Evolutionary conservation across 23 tunicate genomes (phyloP).

Genomic region (Trididemnum clinides): DNA sequence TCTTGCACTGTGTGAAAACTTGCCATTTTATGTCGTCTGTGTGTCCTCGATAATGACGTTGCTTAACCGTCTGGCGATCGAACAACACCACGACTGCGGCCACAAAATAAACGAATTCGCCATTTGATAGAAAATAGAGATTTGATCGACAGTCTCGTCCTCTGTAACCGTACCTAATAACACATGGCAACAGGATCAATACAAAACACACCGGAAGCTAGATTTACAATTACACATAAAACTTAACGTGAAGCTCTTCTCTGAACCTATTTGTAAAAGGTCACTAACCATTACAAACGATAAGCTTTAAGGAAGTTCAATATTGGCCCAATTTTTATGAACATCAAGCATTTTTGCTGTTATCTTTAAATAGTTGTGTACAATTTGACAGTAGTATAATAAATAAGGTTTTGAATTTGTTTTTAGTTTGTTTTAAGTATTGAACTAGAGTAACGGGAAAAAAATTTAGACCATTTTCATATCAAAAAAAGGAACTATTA

Average conservation of each 20-base stretch:
- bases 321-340: too few relatives aligned
- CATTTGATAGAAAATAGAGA: slow-evolving; percentile 62
- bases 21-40: slow-evolving; percentile 97
- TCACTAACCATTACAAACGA: not conserved
- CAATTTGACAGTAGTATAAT: too few relatives aligned
- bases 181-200: too few relatives aligned
- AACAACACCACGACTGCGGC: slow-evolving; percentile 95
- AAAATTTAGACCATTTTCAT: too few relatives aligned
- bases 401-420: too few relatives aligned
- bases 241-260: not conserved
- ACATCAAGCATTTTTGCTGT: too few relatives aligned
- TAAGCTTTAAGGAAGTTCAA: too few relatives aligned
- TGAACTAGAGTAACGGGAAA: too few relatives aligned
- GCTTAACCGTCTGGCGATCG: slow-evolving; percentile 57
- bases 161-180: slow-evolving; percentile 95
- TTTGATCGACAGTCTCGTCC: slow-evolving; percentile 94
- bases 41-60: slow-evolving; percentile 94
- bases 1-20: too few relatives aligned
- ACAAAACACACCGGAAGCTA: not conserved
- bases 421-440: too few relatives aligned
- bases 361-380: too few relatives aligned
- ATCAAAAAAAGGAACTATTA: too few relatives aligned
- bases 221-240: not conserved
- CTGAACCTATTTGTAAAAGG: not conserved
- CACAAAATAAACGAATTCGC: slow-evolving; percentile 86